A percentile compares a stretch with the other conserved stretches of the same genome.
Conservation (phyloP, 92 coral and sea anemone genomes). For the Pocillopora meandrina region DNA sequence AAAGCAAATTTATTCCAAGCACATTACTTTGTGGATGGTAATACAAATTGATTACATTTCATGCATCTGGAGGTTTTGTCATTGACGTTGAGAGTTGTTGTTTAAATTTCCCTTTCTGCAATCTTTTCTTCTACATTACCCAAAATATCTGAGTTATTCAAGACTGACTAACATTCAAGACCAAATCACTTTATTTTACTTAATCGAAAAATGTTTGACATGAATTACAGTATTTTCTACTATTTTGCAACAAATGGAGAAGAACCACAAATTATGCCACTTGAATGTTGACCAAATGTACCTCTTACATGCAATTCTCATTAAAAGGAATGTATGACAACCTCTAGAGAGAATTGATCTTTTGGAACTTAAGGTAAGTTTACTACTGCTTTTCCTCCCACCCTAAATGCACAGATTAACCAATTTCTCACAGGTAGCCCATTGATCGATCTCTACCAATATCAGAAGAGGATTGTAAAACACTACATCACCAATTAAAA, state of each 20-base stretch:
- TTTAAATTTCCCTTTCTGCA: background rate
- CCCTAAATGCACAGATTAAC: background rate
- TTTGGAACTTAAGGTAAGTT: background rate
- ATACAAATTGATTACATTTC: too few relatives aligned
- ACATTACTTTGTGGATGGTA: too few relatives aligned
- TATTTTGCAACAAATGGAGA: background rate
- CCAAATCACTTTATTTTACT: constrained; percentile 17
- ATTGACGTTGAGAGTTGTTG: too few relatives aligned
- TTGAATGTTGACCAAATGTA: background rate
- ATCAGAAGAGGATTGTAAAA: background rate
- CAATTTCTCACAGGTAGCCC: constrained; percentile 20
- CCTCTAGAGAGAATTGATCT: background rate
- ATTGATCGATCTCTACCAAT: background rate
- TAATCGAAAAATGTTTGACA: constrained; percentile 11
- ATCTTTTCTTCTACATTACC: background rate
- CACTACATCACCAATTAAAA: constrained; percentile 16
- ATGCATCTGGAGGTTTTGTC: too few relatives aligned
- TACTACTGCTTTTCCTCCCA: background rate
- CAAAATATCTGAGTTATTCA: background rate
- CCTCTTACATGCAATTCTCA: background rate
- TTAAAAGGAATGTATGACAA: background rate
- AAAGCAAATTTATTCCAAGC: too few relatives aligned
- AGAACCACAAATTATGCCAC: background rate
- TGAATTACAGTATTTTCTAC: constrained; percentile 15
- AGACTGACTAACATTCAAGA: background rate